These are phyloP conservation scores for Piscicola geometra DNA, from an alignment of 2,888 invertebrate species.

Conservation along the genomic window DNA sequence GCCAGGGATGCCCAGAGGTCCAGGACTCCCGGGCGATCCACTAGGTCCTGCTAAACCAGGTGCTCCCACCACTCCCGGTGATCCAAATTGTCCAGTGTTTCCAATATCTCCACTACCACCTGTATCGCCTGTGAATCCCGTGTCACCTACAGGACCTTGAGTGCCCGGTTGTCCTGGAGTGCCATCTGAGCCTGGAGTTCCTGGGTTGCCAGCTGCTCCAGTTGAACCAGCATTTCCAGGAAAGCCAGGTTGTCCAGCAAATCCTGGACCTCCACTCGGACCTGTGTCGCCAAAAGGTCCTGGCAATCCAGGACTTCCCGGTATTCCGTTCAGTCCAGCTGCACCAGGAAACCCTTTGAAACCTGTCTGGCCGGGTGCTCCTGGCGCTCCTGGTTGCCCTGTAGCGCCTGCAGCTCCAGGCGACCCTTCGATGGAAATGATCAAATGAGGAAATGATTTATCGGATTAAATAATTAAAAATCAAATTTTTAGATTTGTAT, in stretches of 20 bases:
- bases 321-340: slow-evolving; percentile 26
- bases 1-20: slow-evolving; percentile 31
- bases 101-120: not conserved
- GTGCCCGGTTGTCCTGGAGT: slow-evolving; percentile 33
- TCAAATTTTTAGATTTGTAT: no score
- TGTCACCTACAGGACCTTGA: slow-evolving; percentile 38
- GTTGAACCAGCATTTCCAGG: not conserved
- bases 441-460: no score
- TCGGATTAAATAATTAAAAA: no score
- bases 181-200: slow-evolving; percentile 5
- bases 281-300: slow-evolving; percentile 57
- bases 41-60: slow-evolving; percentile 37
- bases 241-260: not conserved
- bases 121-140: slow-evolving; percentile 44
- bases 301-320: slow-evolving; percentile 50
- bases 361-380: slow-evolving; percentile 44
- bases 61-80: slow-evolving; percentile 33
- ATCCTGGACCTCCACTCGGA: slow-evolving; percentile 41
- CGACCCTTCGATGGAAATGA: no score
- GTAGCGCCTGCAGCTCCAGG: slow-evolving; percentile 29
- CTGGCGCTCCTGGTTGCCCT: slow-evolving; percentile 31
- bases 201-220: not conserved
- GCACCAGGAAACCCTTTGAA: slow-evolving; percentile 29
- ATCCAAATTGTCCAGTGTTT: slow-evolving; percentile 29
- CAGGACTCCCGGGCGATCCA: slow-evolving; percentile 39